These are phyloP conservation scores for Choreutis nemorana DNA, from an alignment of 2,888 invertebrate genomes.

Conservation along the genomic window DNA sequence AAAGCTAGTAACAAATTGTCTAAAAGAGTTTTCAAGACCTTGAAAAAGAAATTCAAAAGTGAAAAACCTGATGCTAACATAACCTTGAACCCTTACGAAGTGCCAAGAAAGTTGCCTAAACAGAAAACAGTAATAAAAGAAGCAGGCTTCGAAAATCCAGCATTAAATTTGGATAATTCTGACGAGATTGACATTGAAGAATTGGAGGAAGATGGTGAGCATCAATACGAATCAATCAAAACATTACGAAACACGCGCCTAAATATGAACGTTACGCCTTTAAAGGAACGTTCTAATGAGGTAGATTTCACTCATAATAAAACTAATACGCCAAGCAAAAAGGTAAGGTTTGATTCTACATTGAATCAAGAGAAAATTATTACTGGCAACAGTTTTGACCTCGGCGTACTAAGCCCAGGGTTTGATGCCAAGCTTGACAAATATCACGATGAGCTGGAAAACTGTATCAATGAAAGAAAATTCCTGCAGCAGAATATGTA, in stretches of 20 bases:
- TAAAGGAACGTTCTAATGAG: conserved; percentile 32
- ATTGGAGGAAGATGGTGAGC: conserved; percentile 35
- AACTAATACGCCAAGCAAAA: conserved; percentile 45
- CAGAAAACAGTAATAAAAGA: conserved; percentile 30
- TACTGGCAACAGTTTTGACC: conserved; percentile 57
- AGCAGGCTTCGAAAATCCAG: conserved; percentile 54
- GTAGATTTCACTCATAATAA: conserved; percentile 33
- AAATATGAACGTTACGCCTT: conserved; percentile 52
- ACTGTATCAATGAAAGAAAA: conserved; percentile 59
- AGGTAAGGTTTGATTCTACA: conserved; percentile 57
- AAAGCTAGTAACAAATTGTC: conserved; percentile 50
- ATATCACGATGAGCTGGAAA: conserved; percentile 58
- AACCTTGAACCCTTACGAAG: conserved; percentile 54
- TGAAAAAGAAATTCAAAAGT: conserved; percentile 50
- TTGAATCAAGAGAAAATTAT: conserved; percentile 54
- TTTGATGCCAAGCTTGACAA: conserved; percentile 55
- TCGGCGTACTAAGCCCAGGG: conserved; percentile 47
- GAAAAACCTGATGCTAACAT: conserved; percentile 38
- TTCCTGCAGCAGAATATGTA: conserved; percentile 55
- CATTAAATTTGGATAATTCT: conserved; percentile 45
- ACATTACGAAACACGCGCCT: conserved; percentile 46
- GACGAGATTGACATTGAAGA: conserved; percentile 57
- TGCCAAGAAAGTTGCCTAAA: conserved; percentile 43
- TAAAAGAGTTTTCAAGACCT: conserved; percentile 49
- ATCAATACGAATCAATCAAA: conserved; percentile 53